These are phyloP conservation scores for Cephalopholis sonnerati DNA, from an alignment of 2,113 vertebrate genomes.

Conservation along the genomic window DNA sequence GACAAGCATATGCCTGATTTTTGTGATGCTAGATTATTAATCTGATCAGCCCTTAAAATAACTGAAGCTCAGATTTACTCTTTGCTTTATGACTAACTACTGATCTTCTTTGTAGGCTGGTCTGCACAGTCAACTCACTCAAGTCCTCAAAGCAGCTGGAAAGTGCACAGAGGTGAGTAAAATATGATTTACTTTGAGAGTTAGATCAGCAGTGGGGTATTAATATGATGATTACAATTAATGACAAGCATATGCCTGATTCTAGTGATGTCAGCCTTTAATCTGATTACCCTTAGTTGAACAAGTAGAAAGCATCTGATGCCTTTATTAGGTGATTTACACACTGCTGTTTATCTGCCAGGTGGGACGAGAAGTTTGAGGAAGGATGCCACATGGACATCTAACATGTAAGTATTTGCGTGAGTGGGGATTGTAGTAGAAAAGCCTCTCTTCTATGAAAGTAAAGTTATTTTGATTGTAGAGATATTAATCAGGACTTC, in stretches of 20 bases:
- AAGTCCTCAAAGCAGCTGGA: neutral
- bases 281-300: constrained; percentile 51
- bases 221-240: constrained; percentile 58
- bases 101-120: neutral
- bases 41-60: constrained; percentile 6
- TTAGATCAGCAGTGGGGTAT: neutral
- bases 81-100: fast-evolving
- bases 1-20: constrained; percentile 82
- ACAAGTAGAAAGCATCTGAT: fast-evolving
- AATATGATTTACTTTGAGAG: fast-evolving
- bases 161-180: constrained; percentile 12
- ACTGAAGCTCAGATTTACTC: fast-evolving
- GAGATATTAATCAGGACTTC: too few species aligned
- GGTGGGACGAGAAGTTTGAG: neutral
- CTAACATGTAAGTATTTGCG: constrained; percentile 22
- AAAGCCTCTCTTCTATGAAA: neutral
- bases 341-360: neutral
- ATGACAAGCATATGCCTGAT: constrained; percentile 84
- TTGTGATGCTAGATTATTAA: constrained; percentile 53
- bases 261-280: constrained; percentile 66
- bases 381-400: fast-evolving
- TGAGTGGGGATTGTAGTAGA: neutral
- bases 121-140: fast-evolving
- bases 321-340: fast-evolving
- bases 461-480: too few species aligned